Percentiles rank a stretch among this genome's conserved stretches.
Evolutionary conservation across 2,797 vertebrate species (phyloP).

Genomic region (Falco columbarius): DNA sequence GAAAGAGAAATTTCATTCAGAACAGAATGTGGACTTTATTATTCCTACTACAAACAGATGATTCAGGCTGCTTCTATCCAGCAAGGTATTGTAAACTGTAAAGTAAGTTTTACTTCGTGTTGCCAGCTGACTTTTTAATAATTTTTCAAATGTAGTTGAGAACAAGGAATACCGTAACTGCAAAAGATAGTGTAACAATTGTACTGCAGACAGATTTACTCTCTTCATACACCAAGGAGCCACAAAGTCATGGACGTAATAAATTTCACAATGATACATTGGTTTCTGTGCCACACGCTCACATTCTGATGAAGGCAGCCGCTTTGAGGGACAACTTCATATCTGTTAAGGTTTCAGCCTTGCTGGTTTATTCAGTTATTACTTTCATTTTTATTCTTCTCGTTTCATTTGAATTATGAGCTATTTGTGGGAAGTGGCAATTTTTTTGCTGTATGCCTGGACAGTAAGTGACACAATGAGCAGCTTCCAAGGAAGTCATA

Average conservation of each 20-base stretch:
- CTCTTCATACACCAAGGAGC: not conserved
- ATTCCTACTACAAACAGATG: conserved; percentile 99
- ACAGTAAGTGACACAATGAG: not conserved
- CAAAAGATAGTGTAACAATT: not conserved
- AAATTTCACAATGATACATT: not conserved
- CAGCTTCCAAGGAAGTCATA: not conserved
- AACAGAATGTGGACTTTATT: conserved; percentile 97
- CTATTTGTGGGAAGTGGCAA: not conserved
- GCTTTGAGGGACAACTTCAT: not conserved
- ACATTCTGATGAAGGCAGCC: not conserved
- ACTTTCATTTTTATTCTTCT: not conserved
- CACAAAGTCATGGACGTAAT: not conserved
- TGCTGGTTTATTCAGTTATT: not conserved
- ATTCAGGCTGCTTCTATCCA: conserved; percentile 89
- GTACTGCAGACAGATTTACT: not conserved
- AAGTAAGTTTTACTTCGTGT: conserved; percentile 36
- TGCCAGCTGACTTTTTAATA: not conserved
- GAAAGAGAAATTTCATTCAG: conserved; percentile 98
- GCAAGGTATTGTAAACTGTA: conserved; percentile 84
- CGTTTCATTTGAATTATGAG: not conserved
- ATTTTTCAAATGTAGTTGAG: not conserved
- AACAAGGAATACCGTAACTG: not conserved
- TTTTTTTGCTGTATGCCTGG: not conserved
- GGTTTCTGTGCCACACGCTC: not conserved
- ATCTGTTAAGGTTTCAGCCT: not conserved